phyloP scores from a whole-genome alignment of 2,888 invertebrate genomes.

The Ectobius pallidus region DNA sequence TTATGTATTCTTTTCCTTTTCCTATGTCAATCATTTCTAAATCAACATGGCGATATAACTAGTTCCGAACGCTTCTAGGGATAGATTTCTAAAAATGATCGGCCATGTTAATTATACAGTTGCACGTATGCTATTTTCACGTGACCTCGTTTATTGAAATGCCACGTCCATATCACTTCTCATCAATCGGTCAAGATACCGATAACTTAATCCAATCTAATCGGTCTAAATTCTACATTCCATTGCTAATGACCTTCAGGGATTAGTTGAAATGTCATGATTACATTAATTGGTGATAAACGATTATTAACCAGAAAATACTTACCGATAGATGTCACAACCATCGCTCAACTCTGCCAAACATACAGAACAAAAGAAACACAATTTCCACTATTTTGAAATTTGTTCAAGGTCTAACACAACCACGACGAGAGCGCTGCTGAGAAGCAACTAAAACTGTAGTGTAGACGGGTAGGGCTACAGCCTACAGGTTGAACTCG shows the following conservation, averaged over 20 bases:
- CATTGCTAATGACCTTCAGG: conserved; percentile 5
- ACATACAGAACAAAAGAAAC: conserved; percentile 25
- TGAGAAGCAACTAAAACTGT: not conserved
- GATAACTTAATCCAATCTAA: not conserved
- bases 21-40: conserved; percentile 15
- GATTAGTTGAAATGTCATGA: not conserved
- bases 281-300: not conserved
- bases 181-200: too few relatives aligned
- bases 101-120: too few relatives aligned
- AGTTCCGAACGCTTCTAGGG: conserved; percentile 3
- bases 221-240: too few relatives aligned
- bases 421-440: not conserved
- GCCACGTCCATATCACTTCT: too few relatives aligned
- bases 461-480: too few relatives aligned
- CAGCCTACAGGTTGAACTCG: conserved; percentile 11
- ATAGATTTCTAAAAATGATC: conserved; percentile 7
- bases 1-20: too few relatives aligned
- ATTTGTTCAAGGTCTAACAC: conserved; percentile 17
- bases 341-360: conserved; percentile 32
- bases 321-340: conserved; percentile 35
- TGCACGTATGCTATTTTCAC: not conserved
- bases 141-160: too few relatives aligned
- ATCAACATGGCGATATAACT: conserved; percentile 17
- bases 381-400: conserved; percentile 19
- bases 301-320: conserved; percentile 12